phyloP scores from a whole-genome alignment of 2,113 vertebrate genomes.

The Herpetotheres cachinnans region DNA sequence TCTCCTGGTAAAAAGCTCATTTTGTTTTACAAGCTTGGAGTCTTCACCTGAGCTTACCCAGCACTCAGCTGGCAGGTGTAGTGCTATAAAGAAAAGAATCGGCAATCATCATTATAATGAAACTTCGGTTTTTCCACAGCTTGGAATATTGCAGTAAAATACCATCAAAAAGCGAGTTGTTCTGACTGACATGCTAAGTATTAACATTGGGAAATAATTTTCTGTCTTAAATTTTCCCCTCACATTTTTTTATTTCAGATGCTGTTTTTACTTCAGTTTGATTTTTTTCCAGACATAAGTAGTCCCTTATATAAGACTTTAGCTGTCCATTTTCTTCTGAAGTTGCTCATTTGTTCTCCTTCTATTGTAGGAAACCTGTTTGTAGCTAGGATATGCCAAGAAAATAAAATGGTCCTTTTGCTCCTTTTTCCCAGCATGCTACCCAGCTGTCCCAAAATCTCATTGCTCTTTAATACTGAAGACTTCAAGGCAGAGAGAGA shows the following conservation, averaged over 20 bases:
- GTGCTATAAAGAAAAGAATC: neutral
- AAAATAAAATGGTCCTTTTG: slow-evolving; percentile 24
- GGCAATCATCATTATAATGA: neutral
- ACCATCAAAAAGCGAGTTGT: neutral
- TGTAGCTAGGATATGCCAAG: neutral
- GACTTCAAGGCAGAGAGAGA: slow-evolving; percentile 12
- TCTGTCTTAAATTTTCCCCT: neutral
- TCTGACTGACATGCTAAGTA: neutral
- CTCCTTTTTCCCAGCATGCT: slow-evolving; percentile 10
- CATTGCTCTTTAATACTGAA: neutral
- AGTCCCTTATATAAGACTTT: neutral
- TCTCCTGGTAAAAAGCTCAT: neutral
- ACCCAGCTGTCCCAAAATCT: slow-evolving; percentile 2
- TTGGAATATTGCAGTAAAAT: slow-evolving; percentile 18
- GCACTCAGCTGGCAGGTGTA: neutral
- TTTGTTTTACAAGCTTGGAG: neutral
- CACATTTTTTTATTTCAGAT: neutral
- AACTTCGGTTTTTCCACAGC: neutral
- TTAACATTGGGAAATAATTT: neutral
- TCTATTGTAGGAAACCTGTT: slow-evolving; percentile 9
- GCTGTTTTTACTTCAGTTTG: neutral
- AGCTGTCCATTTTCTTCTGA: neutral
- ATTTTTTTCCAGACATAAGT: neutral
- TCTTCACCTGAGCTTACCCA: neutral
- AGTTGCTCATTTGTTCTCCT: neutral